These are phyloP conservation scores for Rhynchophorus ferrugineus DNA, from an alignment of 1,140 invertebrate genomes.

Conservation along the genomic window DNA sequence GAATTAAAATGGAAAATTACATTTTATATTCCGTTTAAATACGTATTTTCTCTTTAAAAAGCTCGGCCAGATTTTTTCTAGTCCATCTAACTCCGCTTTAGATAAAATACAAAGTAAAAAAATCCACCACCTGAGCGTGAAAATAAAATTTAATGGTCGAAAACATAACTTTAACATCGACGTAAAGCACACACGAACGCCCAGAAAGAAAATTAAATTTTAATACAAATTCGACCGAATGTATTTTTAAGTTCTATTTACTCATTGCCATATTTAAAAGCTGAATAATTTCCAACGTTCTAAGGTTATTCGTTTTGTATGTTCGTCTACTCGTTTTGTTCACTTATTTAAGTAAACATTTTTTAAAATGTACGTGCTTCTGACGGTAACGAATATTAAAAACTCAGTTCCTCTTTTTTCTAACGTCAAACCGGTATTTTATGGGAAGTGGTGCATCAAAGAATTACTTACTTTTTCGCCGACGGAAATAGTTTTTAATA, in stretches of 20 bases:
- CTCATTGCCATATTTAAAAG: background rate
- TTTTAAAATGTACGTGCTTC: background rate
- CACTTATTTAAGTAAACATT: background rate
- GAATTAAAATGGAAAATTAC: no score
- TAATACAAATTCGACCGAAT: background rate
- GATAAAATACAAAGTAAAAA: no score
- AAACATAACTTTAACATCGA: background rate
- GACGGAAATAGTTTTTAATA: no score
- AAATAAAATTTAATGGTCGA: background rate
- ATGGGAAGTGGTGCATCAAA: no score
- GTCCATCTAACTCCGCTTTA: no score
- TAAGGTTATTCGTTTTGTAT: background rate
- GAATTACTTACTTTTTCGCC: no score
- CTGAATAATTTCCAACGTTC: background rate
- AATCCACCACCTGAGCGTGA: no score
- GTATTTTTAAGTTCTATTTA: background rate
- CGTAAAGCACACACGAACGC: background rate
- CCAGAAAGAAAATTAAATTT: background rate
- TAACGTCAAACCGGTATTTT: no score
- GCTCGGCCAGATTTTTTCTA: no score
- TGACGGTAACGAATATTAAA: background rate
- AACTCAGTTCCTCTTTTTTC: background rate
- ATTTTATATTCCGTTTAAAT: no score
- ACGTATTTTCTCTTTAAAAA: no score
- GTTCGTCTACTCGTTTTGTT: background rate